Base-by-base conservation (phyloP, 2,797 vertebrate species). In the Acrossocheilus fasciatus region DNA sequence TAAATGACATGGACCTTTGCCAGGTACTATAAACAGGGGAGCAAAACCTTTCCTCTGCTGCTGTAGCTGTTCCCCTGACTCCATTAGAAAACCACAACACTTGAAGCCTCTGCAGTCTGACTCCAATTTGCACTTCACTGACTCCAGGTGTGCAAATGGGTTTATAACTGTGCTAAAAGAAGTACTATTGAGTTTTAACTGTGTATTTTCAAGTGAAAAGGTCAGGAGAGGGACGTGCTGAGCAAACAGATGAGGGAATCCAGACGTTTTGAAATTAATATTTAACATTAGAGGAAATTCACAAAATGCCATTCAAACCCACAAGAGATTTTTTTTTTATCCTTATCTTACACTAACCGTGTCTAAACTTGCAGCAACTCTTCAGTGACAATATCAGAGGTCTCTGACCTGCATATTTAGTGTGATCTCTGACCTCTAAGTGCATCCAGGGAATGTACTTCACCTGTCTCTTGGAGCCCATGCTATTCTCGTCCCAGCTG, bases 401-500 rank as follows among this genome's bases (percentile, higher is more conserved):
- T 84, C 86, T 79, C 23, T 64, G 69, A 78, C 85, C 83, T 73
- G 34, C 70, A 72, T 83, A 68, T 62, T 74, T 47, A 66, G 30
- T 64, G 52, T 88, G 80, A 86, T 81, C 84, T 88, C 84, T 89
- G 64, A 83, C 85, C 85, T 81, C 45, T 66, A 78, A 70, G 52
- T 83, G 81, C 45, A 77, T 64, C 57, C 80, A 75, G 85, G 87
- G 68, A 72, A 57, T 88, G 85, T 90, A 88, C 90, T 87, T 30
- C 26, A 89, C 87, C 88, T 87, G 87, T 86, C 91, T 92, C 92
- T 91, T 54, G 89, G 91, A 93, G 92, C 88, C 81, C 73, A 26
- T 68, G 80, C 91, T 96, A 95, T 95, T 95, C 92, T 94, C 92
- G 93, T 86, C 86, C 59, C 34, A 85, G 90, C 88, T 87, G 89